Evolutionary conservation across 2,888 invertebrate genomes (phyloP).

Genomic region (Drosophila affinis): DNA sequence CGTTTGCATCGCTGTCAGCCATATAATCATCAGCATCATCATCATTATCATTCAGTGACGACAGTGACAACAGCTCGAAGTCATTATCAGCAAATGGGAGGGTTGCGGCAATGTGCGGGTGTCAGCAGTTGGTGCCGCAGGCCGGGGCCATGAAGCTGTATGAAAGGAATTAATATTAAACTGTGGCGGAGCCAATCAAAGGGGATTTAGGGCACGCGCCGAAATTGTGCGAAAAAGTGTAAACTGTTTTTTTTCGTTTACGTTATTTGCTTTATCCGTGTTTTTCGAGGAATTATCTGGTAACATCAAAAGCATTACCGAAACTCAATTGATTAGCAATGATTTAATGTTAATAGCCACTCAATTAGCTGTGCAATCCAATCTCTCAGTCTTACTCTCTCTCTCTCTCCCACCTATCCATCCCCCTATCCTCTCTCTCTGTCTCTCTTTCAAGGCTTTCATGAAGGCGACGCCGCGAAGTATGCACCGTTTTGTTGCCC

Average conservation of each 20-base stretch:
- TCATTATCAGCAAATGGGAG: slow-evolving; percentile 43
- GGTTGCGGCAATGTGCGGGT: neutral
- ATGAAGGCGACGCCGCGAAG: slow-evolving; percentile 52
- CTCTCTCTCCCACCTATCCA: neutral
- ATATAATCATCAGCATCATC: slow-evolving; percentile 28
- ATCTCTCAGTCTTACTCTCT: slow-evolving; percentile 6
- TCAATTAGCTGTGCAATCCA: slow-evolving; percentile 48
- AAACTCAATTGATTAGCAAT: slow-evolving; percentile 73
- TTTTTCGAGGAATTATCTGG: neutral
- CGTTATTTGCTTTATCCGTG: neutral
- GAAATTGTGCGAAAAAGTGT: slow-evolving; percentile 13
- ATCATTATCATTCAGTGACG: slow-evolving; percentile 17
- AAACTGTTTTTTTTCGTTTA: slow-evolving; percentile 27
- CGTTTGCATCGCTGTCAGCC: slow-evolving; percentile 23
- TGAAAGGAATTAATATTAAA: slow-evolving; percentile 44
- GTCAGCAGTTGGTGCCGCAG: slow-evolving; percentile 36
- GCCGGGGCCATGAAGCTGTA: slow-evolving; percentile 65
- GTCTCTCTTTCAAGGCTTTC: slow-evolving; percentile 11
- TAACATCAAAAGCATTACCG: slow-evolving; percentile 12
- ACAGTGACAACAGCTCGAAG: slow-evolving; percentile 40
- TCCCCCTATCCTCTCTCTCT: no score
- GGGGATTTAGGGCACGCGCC: neutral
- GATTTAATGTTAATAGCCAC: slow-evolving; percentile 75
- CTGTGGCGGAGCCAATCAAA: slow-evolving; percentile 6
- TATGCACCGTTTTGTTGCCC: slow-evolving; percentile 60